Evolutionary conservation across 2,113 vertebrate species (phyloP).

Genomic region (Datnioides undecimradiatus): DNA sequence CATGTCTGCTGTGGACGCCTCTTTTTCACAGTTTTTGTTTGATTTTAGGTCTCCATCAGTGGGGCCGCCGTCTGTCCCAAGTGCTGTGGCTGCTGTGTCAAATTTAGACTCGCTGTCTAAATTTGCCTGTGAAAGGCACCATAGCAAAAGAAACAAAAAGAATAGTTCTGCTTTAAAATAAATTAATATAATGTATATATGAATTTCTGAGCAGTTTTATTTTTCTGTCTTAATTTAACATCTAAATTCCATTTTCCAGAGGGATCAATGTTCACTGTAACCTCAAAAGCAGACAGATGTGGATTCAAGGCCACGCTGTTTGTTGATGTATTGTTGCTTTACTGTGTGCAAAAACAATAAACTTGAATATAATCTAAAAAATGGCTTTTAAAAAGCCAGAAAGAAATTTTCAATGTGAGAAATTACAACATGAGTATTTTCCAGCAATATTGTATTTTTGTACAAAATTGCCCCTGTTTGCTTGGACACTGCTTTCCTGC

Average conservation of each 20-base stretch:
- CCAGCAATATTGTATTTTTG: no score
- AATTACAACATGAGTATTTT: background rate
- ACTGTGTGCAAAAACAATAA: background rate
- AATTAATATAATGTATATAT: no score
- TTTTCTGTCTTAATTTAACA: background rate
- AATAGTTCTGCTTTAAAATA: background rate
- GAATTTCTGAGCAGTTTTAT: background rate
- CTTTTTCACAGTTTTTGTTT: background rate
- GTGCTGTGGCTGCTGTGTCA: background rate
- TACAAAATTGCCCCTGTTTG: background rate
- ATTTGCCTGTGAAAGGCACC: slow-evolving; percentile 42
- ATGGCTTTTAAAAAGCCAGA: background rate
- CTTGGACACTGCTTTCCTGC: background rate
- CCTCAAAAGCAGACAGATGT: background rate
- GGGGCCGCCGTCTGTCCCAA: background rate
- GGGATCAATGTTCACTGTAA: background rate
- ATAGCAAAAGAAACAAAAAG: no score
- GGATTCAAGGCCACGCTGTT: background rate
- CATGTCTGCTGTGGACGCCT: background rate
- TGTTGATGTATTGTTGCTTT: background rate
- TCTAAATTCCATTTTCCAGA: background rate
- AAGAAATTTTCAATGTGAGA: background rate
- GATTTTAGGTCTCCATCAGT: background rate
- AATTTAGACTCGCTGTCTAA: background rate
- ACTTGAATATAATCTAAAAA: background rate